Evolutionary conservation across 2,113 vertebrate genomes (phyloP).

Genomic region (Catharus bicknelli): DNA sequence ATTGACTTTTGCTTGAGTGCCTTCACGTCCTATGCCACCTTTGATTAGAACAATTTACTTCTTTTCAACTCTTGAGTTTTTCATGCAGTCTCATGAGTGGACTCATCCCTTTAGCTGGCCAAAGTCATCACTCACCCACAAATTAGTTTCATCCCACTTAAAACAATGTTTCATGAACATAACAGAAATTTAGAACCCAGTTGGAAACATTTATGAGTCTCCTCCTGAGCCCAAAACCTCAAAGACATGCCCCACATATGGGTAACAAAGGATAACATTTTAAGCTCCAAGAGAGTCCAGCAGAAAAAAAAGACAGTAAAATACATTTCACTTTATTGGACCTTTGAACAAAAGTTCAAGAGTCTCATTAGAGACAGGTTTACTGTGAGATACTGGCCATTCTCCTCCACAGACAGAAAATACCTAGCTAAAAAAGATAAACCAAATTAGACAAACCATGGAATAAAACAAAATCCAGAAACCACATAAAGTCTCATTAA

Average conservation of each 20-base stretch:
- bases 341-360: neutral
- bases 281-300: neutral
- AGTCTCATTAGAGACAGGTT: neutral
- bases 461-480: neutral
- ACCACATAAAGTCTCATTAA: neutral
- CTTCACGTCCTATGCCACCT: neutral
- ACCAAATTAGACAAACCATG: neutral
- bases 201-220: neutral
- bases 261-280: neutral
- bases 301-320: neutral
- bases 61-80: neutral
- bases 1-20: neutral
- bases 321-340: neutral
- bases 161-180: neutral
- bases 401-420: neutral
- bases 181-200: neutral
- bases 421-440: neutral
- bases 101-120: neutral
- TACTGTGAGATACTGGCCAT: neutral
- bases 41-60: neutral
- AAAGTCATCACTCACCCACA: neutral
- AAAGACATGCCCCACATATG: neutral
- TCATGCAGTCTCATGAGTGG: neutral
- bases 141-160: neutral
- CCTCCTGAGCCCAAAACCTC: accelerated